These are phyloP conservation scores for Morpho deidamia DNA, from an alignment of 2,888 invertebrate species.

Conservation along the genomic window DNA sequence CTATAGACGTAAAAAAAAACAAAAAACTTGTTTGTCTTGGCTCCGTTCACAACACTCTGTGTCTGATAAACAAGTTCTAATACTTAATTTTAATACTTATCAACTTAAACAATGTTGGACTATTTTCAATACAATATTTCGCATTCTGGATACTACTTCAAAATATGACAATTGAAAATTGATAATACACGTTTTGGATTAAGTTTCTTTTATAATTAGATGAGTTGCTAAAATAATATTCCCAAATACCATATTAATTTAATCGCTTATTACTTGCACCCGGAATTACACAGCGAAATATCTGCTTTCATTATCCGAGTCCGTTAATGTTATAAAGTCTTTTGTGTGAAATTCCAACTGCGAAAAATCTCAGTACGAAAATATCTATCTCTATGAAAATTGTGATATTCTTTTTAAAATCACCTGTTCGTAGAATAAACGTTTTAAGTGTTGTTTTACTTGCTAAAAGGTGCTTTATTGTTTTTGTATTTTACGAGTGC, in stretches of 20 bases:
- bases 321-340: constrained; percentile 50
- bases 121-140: too few species aligned
- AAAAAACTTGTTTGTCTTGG: too few species aligned
- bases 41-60: too few species aligned
- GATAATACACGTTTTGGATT: too few species aligned
- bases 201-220: too few species aligned
- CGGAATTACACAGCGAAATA: constrained; percentile 41
- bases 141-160: too few species aligned
- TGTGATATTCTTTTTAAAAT: constrained; percentile 12
- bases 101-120: too few species aligned
- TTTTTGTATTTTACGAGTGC: not conserved
- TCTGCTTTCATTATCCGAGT: constrained; percentile 48
- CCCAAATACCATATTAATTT: too few species aligned
- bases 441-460: not conserved
- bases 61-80: too few species aligned
- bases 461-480: not conserved
- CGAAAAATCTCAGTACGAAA: constrained; percentile 38
- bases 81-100: too few species aligned
- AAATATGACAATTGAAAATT: too few species aligned
- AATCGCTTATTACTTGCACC: constrained; percentile 23
- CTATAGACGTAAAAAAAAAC: not conserved
- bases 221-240: too few species aligned
- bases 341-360: constrained; percentile 48
- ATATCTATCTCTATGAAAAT: constrained; percentile 14
- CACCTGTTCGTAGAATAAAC: constrained; percentile 11